Evolutionary conservation across 2,797 vertebrate species (phyloP).

Genomic region (Steatocranus sp.): DNA sequence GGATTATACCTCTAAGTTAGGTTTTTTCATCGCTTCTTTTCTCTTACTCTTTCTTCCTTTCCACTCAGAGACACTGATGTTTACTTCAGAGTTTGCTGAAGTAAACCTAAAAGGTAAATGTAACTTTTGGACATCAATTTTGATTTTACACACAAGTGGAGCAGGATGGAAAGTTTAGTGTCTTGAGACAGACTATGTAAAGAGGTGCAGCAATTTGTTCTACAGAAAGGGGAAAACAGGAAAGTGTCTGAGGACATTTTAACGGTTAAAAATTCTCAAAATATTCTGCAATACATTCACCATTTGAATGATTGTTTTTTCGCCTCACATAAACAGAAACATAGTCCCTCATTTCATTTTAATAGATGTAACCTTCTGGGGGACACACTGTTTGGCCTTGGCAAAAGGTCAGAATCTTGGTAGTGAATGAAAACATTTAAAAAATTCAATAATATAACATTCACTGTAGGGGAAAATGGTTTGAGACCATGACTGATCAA

Average conservation of each 20-base stretch:
- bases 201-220: background rate
- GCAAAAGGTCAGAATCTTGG: background rate
- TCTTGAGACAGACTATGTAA: background rate
- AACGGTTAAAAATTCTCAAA: background rate
- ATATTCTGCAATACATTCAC: background rate
- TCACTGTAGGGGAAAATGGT: background rate
- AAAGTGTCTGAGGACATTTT: background rate
- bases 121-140: background rate
- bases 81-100: background rate
- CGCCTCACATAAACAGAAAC: background rate
- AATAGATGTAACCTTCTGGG: background rate
- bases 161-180: background rate
- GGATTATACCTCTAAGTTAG: background rate
- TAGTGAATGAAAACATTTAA: background rate
- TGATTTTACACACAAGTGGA: conserved; percentile 28
- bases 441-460: background rate
- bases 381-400: background rate
- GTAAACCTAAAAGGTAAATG: background rate
- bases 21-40: background rate
- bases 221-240: background rate
- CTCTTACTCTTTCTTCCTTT: background rate
- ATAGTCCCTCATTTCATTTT: background rate
- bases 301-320: background rate
- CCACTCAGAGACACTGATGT: background rate
- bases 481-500: background rate